phyloP scores from a whole-genome alignment of 2,888 invertebrate genomes.

The Chrysolina americana region DNA sequence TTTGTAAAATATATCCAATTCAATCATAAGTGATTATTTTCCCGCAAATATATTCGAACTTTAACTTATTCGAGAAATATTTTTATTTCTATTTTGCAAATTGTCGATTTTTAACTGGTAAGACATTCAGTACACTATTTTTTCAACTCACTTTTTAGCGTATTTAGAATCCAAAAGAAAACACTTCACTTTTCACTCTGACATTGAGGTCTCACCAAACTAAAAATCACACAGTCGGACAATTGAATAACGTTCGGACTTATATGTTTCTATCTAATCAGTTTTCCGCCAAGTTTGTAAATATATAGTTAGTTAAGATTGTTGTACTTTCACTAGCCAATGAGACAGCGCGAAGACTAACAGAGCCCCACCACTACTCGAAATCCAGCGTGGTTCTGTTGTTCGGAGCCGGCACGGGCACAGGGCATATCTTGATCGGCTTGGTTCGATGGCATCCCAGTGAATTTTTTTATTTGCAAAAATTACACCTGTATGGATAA shows the following conservation, averaged over 20 bases:
- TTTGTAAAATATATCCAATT: too few relatives aligned
- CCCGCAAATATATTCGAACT: too few relatives aligned
- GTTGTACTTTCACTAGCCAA: slow-evolving; percentile 55
- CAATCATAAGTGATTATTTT: too few relatives aligned
- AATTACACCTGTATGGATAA: too few relatives aligned
- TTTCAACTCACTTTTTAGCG: slow-evolving; percentile 18
- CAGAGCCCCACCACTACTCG: slow-evolving; percentile 30
- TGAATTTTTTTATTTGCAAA: too few relatives aligned
- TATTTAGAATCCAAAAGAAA: slow-evolving; percentile 8
- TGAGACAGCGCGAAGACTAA: slow-evolving; percentile 28
- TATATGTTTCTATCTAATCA: slow-evolving; percentile 41
- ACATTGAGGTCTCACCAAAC: slow-evolving; percentile 13
- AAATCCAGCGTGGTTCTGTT: slow-evolving; percentile 41
- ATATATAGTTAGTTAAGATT: slow-evolving; percentile 48
- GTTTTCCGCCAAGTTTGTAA: slow-evolving; percentile 44
- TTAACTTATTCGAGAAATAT: too few relatives aligned
- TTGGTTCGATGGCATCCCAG: too few relatives aligned
- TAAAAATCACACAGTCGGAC: slow-evolving; percentile 1
- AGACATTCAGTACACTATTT: background rate
- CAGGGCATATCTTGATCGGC: background rate
- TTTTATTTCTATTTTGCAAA: too few relatives aligned
- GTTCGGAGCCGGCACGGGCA: background rate
- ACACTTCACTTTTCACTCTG: slow-evolving; percentile 14
- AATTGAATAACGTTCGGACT: slow-evolving; percentile 12
- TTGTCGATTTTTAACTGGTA: background rate